phyloP scores from a whole-genome alignment of 2,797 vertebrate genomes.

The Trematomus bernacchii region DNA sequence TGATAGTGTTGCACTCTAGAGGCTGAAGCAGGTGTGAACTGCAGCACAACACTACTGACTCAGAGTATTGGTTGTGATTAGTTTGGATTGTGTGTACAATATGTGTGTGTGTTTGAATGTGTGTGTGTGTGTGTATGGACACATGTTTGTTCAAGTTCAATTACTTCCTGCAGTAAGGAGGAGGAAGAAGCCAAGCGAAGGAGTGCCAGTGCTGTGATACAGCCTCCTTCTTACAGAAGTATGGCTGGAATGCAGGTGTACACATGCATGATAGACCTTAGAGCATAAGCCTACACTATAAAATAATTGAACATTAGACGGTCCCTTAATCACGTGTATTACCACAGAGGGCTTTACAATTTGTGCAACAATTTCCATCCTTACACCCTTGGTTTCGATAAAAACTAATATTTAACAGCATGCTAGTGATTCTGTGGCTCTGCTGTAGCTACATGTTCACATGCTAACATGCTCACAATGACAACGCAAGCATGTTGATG shows the following conservation, averaged over 20 bases:
- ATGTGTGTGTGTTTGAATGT: neutral
- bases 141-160: conserved; percentile 62
- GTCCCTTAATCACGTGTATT: neutral
- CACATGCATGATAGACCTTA: conserved; percentile 29
- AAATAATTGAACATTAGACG: conserved; percentile 8
- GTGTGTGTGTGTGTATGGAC: neutral
- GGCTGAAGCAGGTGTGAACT: conserved; percentile 41
- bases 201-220: conserved; percentile 59
- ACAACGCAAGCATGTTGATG: neutral
- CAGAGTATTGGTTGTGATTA: conserved; percentile 32
- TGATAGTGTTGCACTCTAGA: conserved; percentile 74
- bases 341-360: neutral
- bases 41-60: conserved; percentile 28
- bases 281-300: neutral
- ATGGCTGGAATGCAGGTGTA: conserved; percentile 79
- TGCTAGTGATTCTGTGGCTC: neutral
- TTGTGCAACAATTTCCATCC: neutral
- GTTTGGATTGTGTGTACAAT: conserved; percentile 10
- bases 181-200: conserved; percentile 49
- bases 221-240: conserved; percentile 68
- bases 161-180: conserved; percentile 64
- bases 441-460: neutral
- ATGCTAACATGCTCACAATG: neutral
- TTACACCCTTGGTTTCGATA: neutral
- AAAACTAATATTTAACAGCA: neutral